Evolutionary conservation across 2,888 invertebrate genomes (phyloP), one percentile per base, ranked within the genome.

Genomic region (Acleris cristana): DNA sequence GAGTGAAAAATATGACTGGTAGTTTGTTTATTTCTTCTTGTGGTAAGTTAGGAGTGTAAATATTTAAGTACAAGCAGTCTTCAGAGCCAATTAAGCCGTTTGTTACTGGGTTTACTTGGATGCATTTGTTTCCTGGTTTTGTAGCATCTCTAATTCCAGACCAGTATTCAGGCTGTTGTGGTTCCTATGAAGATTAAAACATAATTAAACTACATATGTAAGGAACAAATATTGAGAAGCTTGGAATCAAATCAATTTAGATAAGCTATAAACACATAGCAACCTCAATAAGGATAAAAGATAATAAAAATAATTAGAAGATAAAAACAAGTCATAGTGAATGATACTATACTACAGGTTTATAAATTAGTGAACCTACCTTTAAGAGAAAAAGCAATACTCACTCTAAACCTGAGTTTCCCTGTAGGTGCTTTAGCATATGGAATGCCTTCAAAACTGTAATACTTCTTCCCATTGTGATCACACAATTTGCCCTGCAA

Each of bases 41-140:
- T 70, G 88, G 89, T 75, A 95, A 84, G 66, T 86, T 84, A 45
- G 95, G 95, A 0, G 94, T 94, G 81, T 95, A 95, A 1, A 96
- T 93, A 76, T 96, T 96, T 64, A 96, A 79, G 75, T 95, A 95
- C 0, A 96, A 88, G 73, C 96, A 96, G 78, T 96, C 95, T 82
- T 96, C 96, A 0, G 82, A 86, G 0, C 95, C 95, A 30, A 91
- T 88, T 44, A 94, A 76, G 0, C 84, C 75, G 18, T 70, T 81
- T 5, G 73, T 79, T 21, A 90, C 87, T 0, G 94, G 91, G 70
- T 93, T 89, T 0, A 92, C 81, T 74, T 92, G 92, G n/a, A 85
- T 80, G 69, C 89, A 87, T 75, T 81, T 90, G 71, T 84, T 84
- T 1, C 91, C 90, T 5, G 90, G 90, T 75, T 84, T 85, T 0